Conservation (phyloP, 2,113 vertebrate genomes). For the Pycnonotus jocosus region DNA sequence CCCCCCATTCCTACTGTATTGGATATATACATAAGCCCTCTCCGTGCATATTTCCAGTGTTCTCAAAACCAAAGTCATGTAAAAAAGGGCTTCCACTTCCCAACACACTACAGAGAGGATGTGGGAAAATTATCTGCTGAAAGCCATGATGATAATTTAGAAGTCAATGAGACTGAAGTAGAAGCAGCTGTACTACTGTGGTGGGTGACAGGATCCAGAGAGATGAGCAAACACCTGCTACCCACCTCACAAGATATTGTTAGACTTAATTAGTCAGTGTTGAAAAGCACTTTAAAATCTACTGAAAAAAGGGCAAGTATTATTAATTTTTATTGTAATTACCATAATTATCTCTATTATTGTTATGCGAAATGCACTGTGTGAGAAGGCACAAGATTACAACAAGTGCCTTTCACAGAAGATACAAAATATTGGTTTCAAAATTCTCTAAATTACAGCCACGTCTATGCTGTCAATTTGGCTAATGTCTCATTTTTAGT, state of each 20-base stretch:
- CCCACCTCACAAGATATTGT: conserved; percentile 6
- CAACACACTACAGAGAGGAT: neutral
- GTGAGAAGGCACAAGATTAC: conserved; percentile 7
- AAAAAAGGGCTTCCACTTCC: neutral
- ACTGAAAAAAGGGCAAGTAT: conserved; percentile 32
- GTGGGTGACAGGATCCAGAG: conserved; percentile 18
- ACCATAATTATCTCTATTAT: conserved; percentile 35
- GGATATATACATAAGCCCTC: neutral
- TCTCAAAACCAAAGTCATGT: neutral
- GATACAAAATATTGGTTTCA: neutral
- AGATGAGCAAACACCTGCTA: conserved; percentile 52
- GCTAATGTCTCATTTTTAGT: neutral
- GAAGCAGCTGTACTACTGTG: conserved; percentile 32
- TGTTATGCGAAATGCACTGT: neutral
- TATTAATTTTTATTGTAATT: conserved; percentile 57
- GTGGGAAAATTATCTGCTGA: neutral
- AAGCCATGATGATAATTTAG: conserved; percentile 16
- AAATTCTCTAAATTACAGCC: neutral
- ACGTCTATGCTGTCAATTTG: neutral
- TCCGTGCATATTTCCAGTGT: neutral
- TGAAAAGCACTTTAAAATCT: conserved; percentile 46
- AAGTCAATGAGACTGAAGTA: conserved; percentile 45
- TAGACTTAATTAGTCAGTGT: conserved; percentile 32
- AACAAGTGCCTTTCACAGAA: neutral
- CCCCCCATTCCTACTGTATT: accelerated